These are phyloP conservation scores for Drosophila neocordata DNA, from an alignment of 1,140 invertebrate genomes.

Conservation along the genomic window DNA sequence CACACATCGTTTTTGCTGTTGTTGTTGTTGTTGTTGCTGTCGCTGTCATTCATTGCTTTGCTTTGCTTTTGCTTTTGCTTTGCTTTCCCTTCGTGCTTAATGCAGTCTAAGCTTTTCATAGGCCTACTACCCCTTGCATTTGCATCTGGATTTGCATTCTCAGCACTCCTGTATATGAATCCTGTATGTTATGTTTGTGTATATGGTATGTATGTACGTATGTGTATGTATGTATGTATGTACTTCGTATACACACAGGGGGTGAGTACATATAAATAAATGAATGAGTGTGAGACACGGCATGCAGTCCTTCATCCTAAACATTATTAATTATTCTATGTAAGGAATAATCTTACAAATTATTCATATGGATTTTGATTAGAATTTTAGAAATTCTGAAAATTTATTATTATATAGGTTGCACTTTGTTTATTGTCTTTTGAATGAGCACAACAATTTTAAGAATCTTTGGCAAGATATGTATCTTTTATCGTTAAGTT, in stretches of 20 bases:
- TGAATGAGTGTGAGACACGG: slow-evolving; percentile 20
- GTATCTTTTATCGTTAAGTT: no score
- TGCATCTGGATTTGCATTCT: slow-evolving; percentile 28
- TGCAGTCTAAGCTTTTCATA: slow-evolving; percentile 71
- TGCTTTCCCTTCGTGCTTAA: slow-evolving; percentile 48
- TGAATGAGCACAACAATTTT: no score
- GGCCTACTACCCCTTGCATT: slow-evolving; percentile 70
- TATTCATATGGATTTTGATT: slow-evolving; percentile 34
- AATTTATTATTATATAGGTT: not conserved
- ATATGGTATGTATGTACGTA: slow-evolving; percentile 24
- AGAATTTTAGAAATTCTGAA: slow-evolving; percentile 15
- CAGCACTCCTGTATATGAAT: not conserved
- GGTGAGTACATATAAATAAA: slow-evolving; percentile 4
- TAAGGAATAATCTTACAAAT: slow-evolving; percentile 31
- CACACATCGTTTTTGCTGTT: slow-evolving; percentile 37
- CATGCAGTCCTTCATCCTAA: slow-evolving; percentile 34
- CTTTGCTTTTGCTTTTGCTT: slow-evolving; percentile 33
- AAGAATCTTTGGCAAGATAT: no score
- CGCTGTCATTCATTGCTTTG: slow-evolving; percentile 29
- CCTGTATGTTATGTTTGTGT: no score
- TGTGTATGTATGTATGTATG: slow-evolving; percentile 12
- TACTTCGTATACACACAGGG: not conserved
- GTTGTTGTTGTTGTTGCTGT: slow-evolving; percentile 39
- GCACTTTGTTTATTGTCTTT: no score
- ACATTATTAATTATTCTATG: slow-evolving; percentile 51